Percentiles rank a stretch among this genome's conserved stretches.
Conservation (phyloP, 1,140 invertebrate genomes). For the Drosophila subobscura region DNA sequence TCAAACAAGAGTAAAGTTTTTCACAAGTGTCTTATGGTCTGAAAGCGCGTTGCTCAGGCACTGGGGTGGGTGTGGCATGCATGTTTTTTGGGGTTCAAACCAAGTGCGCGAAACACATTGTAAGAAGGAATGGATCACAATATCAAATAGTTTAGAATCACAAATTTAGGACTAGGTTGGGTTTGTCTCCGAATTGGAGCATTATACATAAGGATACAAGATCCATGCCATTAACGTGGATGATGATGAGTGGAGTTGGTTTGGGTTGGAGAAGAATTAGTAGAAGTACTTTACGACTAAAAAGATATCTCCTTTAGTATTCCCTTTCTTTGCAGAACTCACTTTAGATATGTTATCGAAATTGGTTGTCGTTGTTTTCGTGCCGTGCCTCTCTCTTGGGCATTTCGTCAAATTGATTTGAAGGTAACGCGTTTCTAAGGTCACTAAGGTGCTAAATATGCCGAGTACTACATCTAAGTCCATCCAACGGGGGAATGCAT, state of each 20-base stretch:
- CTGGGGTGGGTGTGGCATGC: background rate
- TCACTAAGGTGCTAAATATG: constrained; percentile 78
- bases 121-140: constrained; percentile 67
- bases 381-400: constrained; percentile 25
- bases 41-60: background rate
- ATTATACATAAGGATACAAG: constrained; percentile 57
- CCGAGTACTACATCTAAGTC: constrained; percentile 45
- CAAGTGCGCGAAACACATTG: constrained; percentile 67
- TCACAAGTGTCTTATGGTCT: background rate
- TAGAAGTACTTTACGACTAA: background rate
- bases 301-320: background rate
- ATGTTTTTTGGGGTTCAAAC: constrained; percentile 42
- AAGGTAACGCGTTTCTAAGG: constrained; percentile 81
- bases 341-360: constrained; percentile 56
- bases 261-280: background rate
- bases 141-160: constrained; percentile 39
- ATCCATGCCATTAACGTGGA: constrained; percentile 50
- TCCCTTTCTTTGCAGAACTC: constrained; percentile 25
- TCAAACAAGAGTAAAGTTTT: background rate
- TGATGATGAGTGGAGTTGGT: background rate
- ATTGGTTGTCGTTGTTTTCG: constrained; percentile 56
- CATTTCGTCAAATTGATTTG: constrained; percentile 46
- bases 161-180: constrained; percentile 62
- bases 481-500: constrained; percentile 52
- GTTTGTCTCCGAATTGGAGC: constrained; percentile 25